Conservation (phyloP, 2,888 invertebrate species). For the Melitaea athalia region DNA sequence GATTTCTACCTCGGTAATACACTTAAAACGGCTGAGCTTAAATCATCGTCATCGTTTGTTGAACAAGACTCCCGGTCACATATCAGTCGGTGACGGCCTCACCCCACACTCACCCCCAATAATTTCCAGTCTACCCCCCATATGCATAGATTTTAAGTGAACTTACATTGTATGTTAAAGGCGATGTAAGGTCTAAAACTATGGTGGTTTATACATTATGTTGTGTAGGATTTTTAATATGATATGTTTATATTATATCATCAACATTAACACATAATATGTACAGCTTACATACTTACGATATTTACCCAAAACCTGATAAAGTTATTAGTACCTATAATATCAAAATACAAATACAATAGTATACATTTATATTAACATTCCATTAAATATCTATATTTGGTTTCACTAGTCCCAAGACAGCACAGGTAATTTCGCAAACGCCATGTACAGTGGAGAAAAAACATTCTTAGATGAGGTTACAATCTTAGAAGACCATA, state of each 20-base stretch:
- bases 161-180: slow-evolving; percentile 59
- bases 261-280: not conserved
- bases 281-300: not conserved
- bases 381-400: too few relatives aligned
- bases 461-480: too few relatives aligned
- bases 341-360: too few relatives aligned
- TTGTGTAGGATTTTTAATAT: not conserved
- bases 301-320: too few relatives aligned
- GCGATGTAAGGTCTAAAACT: slow-evolving; percentile 5
- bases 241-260: not conserved
- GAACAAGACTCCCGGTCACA: slow-evolving; percentile 83
- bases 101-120: slow-evolving; percentile 51
- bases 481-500: too few relatives aligned
- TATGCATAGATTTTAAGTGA: slow-evolving; percentile 76
- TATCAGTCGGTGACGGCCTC: slow-evolving; percentile 73
- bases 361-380: too few relatives aligned
- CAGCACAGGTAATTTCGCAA: too few relatives aligned
- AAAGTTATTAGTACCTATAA: too few relatives aligned
- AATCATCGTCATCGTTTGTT: slow-evolving; percentile 83
- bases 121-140: slow-evolving; percentile 72
- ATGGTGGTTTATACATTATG: not conserved
- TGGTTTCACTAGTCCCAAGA: too few relatives aligned
- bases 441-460: too few relatives aligned
- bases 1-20: slow-evolving; percentile 79
- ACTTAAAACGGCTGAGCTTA: slow-evolving; percentile 82